A percentile compares a stretch with the other conserved stretches of the same genome.
Evolutionary conservation across 2,113 vertebrate species (phyloP).

Genomic region (Eclectus roratus): DNA sequence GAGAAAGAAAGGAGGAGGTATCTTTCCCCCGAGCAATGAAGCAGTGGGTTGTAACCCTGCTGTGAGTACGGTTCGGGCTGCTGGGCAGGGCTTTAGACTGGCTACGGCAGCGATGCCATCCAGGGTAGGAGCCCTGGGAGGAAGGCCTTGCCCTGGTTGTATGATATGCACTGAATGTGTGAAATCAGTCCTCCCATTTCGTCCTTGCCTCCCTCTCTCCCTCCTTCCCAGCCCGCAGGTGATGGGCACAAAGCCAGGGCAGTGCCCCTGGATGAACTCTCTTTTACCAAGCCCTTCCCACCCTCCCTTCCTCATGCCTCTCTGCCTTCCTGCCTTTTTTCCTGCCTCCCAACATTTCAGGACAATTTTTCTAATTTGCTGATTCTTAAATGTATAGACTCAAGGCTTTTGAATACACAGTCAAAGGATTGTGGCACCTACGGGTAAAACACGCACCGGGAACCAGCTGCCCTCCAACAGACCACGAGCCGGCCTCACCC

Average conservation of each 20-base stretch:
- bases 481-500: background rate
- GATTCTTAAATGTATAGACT: constrained; percentile 60
- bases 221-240: background rate
- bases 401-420: constrained; percentile 55
- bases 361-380: constrained; percentile 67
- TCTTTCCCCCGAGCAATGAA: constrained; percentile 48
- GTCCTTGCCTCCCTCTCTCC: background rate
- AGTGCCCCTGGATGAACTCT: constrained; percentile 13
- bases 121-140: background rate
- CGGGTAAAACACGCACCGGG: constrained; percentile 45
- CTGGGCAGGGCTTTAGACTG: constrained; percentile 30
- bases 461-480: background rate
- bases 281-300: constrained; percentile 4
- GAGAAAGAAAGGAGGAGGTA: background rate
- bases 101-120: background rate
- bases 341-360: constrained; percentile 33
- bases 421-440: constrained; percentile 60
- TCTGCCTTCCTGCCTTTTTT: constrained; percentile 20
- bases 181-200: constrained; percentile 24
- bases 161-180: constrained; percentile 37
- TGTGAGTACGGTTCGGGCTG: constrained; percentile 13
- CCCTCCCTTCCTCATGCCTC: background rate
- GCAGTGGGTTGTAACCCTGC: constrained; percentile 40
- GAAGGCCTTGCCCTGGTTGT: constrained; percentile 1
- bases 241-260: background rate